A percentile compares a stretch with the other conserved stretches of the same genome.
Conservation (phyloP, 2,797 vertebrate genomes). For the Columba guinea region DNA sequence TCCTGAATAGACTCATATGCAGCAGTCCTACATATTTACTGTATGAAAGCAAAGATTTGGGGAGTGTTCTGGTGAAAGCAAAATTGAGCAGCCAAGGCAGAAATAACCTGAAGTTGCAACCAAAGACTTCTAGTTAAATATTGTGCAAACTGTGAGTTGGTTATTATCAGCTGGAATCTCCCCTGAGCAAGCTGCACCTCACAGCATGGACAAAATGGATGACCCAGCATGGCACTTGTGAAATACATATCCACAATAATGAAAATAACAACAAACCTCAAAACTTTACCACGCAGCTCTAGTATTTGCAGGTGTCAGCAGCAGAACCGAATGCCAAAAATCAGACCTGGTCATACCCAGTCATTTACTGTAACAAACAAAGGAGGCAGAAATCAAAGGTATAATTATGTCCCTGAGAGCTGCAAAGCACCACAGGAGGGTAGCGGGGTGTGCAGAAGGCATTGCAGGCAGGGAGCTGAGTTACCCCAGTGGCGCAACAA, state of each 20-base stretch:
- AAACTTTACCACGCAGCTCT: background rate
- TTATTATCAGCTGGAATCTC: background rate
- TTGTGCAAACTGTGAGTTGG: background rate
- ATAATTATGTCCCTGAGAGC: background rate
- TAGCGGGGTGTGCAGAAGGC: background rate
- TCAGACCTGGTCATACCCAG: background rate
- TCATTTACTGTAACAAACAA: background rate
- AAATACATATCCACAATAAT: background rate
- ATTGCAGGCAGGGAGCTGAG: background rate
- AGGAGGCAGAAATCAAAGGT: background rate
- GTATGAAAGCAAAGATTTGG: background rate
- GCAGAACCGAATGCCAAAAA: background rate
- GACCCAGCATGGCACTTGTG: background rate
- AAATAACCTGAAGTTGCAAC: background rate
- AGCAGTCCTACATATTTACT: background rate
- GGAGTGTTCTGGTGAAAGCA: background rate
- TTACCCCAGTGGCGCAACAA: background rate
- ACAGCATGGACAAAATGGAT: background rate
- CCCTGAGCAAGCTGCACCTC: background rate
- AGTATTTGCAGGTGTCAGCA: background rate
- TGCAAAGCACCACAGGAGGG: background rate
- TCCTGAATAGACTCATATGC: background rate
- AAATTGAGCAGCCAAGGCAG: background rate
- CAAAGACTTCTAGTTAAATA: slow-evolving; percentile 1
- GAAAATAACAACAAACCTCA: background rate